These are phyloP conservation scores for western clawed frog (Xenopus tropicalis) DNA, from an alignment of 2,113 vertebrate genomes.

Conservation along the genomic window DNA sequence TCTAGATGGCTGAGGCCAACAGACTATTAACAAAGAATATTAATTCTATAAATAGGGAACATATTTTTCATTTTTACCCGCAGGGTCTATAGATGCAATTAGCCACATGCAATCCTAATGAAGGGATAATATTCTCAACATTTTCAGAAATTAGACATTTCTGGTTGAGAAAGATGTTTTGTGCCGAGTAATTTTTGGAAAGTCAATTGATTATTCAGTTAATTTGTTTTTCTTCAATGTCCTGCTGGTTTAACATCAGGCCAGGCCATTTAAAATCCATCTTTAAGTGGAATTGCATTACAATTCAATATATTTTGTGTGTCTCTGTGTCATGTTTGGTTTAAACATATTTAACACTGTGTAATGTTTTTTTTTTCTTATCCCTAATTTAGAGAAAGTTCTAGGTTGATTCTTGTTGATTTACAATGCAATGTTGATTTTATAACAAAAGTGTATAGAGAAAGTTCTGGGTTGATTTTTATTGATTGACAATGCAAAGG, in stretches of 20 bases:
- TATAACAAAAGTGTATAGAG: too few species aligned
- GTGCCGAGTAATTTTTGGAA: slow-evolving; percentile 40
- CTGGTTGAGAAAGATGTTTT: slow-evolving; percentile 19
- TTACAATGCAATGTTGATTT: too few species aligned
- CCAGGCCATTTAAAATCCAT: slow-evolving; percentile 43
- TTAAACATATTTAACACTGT: slow-evolving; percentile 37
- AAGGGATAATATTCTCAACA: slow-evolving; percentile 50
- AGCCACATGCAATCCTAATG: slow-evolving; percentile 46
- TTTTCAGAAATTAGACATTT: slow-evolving; percentile 47
- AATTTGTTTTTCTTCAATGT: slow-evolving; percentile 56
- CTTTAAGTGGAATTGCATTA: slow-evolving; percentile 50
- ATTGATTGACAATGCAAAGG: too few species aligned
- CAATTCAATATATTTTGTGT: slow-evolving; percentile 54
- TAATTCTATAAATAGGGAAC: too few species aligned
- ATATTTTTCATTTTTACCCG: too few species aligned
- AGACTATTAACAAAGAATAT: too few species aligned
- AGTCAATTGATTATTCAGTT: slow-evolving; percentile 55
- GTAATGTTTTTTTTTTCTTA: background rate
- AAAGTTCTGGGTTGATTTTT: background rate
- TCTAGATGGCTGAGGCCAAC: background rate
- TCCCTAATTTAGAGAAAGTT: background rate
- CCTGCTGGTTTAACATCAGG: slow-evolving; percentile 53
- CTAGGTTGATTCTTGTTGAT: background rate
- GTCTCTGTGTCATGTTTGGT: slow-evolving; percentile 37
- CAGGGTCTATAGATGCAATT: slow-evolving; percentile 23